A percentile compares a stretch with the other conserved stretches of the same genome.
phyloP scores from a whole-genome alignment of 2,113 vertebrate species.

The Potamarius usumacintae region DNA sequence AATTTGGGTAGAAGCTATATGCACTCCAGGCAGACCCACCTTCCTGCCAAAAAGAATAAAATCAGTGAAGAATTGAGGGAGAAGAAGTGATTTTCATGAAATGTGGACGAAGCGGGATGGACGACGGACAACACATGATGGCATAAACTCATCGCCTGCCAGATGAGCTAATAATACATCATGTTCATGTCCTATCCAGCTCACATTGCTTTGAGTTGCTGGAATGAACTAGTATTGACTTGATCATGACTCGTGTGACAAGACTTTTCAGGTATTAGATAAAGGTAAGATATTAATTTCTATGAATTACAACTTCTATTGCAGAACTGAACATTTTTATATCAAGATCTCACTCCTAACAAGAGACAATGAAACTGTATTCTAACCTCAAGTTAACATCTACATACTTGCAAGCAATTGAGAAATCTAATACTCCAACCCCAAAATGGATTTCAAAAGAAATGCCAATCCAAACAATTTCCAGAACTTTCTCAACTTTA shows the following conservation, averaged over 20 bases:
- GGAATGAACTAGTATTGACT: neutral
- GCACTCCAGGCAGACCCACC: too few species aligned
- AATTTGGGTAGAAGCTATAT: too few species aligned
- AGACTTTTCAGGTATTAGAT: neutral
- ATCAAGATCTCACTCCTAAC: neutral
- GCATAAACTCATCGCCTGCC: too few species aligned
- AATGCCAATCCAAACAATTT: conserved; percentile 6
- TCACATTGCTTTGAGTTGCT: conserved; percentile 1
- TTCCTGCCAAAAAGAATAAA: too few species aligned
- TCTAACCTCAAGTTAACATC: neutral
- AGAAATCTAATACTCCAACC: neutral
- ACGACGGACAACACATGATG: too few species aligned
- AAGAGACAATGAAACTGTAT: neutral
- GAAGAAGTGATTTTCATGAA: too few species aligned
- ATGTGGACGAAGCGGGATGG: too few species aligned
- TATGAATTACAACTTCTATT: neutral
- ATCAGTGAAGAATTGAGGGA: too few species aligned
- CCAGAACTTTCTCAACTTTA: neutral
- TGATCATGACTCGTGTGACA: neutral
- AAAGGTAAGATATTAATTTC: neutral
- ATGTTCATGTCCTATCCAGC: neutral
- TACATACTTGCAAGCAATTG: conserved; percentile 10
- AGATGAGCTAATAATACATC: too few species aligned
- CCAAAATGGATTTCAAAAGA: neutral
- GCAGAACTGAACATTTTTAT: neutral